These are phyloP conservation scores for Acrossocheilus wenchowensis DNA, from an alignment of 2,797 vertebrate species.

Conservation along the genomic window DNA sequence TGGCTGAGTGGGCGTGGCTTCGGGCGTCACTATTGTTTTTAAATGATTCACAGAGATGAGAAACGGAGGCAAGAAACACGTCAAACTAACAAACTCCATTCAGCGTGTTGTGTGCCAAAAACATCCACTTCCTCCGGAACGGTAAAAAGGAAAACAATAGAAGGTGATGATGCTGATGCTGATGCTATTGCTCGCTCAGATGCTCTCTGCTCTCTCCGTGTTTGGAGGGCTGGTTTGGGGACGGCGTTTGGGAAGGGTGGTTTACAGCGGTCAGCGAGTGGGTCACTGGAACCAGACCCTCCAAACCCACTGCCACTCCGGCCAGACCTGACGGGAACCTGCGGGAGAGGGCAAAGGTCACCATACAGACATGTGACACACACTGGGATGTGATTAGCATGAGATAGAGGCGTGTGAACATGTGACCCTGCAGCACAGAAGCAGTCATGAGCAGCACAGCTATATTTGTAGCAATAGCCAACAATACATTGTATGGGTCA, in stretches of 20 bases:
- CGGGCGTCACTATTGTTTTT: neutral
- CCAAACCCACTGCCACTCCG: conserved; percentile 87
- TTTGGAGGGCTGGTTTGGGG: conserved; percentile 95
- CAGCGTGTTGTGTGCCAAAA: neutral
- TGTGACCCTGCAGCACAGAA: too few relatives aligned
- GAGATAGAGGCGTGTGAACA: neutral
- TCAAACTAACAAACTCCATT: neutral
- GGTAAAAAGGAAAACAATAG: neutral
- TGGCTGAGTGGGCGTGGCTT: conserved; percentile 3
- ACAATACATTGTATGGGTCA: too few relatives aligned
- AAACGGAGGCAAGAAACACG: neutral
- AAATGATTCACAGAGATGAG: neutral
- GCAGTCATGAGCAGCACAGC: too few relatives aligned
- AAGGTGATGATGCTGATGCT: neutral
- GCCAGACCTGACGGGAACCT: conserved; percentile 91
- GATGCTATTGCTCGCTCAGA: conserved; percentile 95
- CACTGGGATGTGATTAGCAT: neutral
- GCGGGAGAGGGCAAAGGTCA: conserved; percentile 50
- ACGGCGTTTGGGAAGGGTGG: conserved; percentile 92
- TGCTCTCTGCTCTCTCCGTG: conserved; percentile 94
- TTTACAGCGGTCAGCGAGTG: conserved; percentile 82
- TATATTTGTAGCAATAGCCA: too few relatives aligned
- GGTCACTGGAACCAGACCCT: conserved; percentile 90
- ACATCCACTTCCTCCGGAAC: neutral
- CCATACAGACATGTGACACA: neutral